Evolutionary conservation across 2,113 vertebrate species (phyloP), one percentile per base, ranked within the genome.

Genomic region (Triplophysa tibetana): DNA sequence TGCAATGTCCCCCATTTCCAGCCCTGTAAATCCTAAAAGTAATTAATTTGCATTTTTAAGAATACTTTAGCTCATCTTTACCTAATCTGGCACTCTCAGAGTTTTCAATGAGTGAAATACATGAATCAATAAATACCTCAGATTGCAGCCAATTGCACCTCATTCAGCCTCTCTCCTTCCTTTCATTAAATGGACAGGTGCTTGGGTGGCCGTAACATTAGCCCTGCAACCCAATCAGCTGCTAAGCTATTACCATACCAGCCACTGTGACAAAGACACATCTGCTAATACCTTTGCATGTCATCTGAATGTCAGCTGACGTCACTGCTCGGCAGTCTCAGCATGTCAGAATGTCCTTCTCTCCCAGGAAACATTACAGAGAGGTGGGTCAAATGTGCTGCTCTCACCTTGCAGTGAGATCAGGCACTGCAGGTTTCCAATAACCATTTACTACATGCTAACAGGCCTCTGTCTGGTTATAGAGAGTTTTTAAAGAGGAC

Each of bases 201-300:
- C 78, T 29, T 11, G 24, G 48, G 17, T 52, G 19, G 48, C 38
- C 63, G 81, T 61, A 87, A 87, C 81, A 78, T 81, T 43, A 85
- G 26, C 83, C 73, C 23, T 73, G 81, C 24, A 80, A 86, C 80
- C 70, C 68, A 61, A 82, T 69, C 70, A 16, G 65, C 69, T 54
- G 81, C 79, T 77, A 87, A 86, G 72, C 67, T 54, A 48, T 78
- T 72, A 16, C 80, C 70, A 85, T 80, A 81, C 76, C 82, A 83
- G 81, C 23, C 70, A 81, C 67, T 60, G 74, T 83, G 82, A 82
- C 69, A 83, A 78, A 80, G 65, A 78, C 63, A 41, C 81, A 85
- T 78, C 79, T 83, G 86, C 72, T 87, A 86, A 87, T 86, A 78
- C 73, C 82, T 66, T 74, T 21, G 48, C 56, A 60, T 75, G 75